These are phyloP conservation scores for Ptyas mucosa DNA, from an alignment of 2,113 vertebrate species.

Conservation along the genomic window DNA sequence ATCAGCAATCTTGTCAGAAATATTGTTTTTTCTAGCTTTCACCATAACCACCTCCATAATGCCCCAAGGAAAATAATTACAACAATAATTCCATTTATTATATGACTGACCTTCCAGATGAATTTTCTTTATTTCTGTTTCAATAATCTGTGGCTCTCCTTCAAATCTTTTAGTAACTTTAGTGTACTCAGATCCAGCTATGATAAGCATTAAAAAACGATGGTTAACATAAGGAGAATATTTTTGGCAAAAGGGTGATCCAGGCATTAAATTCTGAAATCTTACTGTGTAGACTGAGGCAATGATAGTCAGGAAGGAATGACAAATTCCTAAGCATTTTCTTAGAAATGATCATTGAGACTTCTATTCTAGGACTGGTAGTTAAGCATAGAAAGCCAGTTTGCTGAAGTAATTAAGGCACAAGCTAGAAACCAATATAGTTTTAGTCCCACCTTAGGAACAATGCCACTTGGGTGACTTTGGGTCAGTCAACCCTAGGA, in stretches of 20 bases:
- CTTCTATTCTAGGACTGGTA: neutral
- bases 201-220: slow-evolving; percentile 54
- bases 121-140: slow-evolving; percentile 62
- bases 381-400: neutral
- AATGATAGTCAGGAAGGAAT: neutral
- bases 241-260: slow-evolving; percentile 25
- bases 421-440: neutral
- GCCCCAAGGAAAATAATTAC: slow-evolving; percentile 19
- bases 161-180: slow-evolving; percentile 68
- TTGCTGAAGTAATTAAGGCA: neutral
- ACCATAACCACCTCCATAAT: neutral
- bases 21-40: neutral
- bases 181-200: slow-evolving; percentile 63
- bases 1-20: neutral
- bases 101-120: slow-evolving; percentile 66
- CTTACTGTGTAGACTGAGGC: neutral
- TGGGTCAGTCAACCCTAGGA: neutral
- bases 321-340: neutral
- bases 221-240: slow-evolving; percentile 28
- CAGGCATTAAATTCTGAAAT: neutral
- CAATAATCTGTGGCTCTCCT: slow-evolving; percentile 58
- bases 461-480: neutral
- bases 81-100: slow-evolving; percentile 28
- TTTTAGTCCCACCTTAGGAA: neutral
- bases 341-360: neutral